Evolutionary conservation across 2,888 invertebrate genomes (phyloP).

Genomic region (Melanotus villosus): DNA sequence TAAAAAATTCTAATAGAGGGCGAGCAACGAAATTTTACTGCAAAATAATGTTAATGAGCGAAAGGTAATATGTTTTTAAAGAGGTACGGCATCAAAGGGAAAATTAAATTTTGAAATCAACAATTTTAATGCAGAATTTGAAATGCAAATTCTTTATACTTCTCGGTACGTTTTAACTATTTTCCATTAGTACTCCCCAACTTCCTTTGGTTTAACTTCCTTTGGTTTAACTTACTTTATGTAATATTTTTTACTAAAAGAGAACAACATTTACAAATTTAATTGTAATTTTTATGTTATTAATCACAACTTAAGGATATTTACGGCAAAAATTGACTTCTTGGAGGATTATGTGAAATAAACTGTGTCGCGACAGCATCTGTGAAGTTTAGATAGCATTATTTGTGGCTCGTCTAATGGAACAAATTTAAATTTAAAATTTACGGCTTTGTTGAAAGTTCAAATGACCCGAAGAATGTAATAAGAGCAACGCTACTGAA

Average conservation of each 20-base stretch:
- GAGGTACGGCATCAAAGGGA: not conserved
- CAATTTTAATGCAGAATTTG: slow-evolving; percentile 6
- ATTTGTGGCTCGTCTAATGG: not conserved
- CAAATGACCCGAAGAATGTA: not conserved
- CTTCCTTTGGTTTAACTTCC: not conserved
- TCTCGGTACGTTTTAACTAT: not conserved
- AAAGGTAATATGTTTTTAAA: slow-evolving; percentile 21
- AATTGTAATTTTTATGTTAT: too few species aligned
- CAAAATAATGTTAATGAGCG: slow-evolving; percentile 1
- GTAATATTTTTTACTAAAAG: too few species aligned
- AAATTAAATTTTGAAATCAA: slow-evolving; percentile 11
- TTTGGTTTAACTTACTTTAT: too few species aligned
- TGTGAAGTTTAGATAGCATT: not conserved
- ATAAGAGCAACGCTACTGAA: too few species aligned
- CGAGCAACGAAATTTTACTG: not conserved
- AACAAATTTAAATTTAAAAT: slow-evolving; percentile 10
- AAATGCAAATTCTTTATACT: slow-evolving; percentile 11
- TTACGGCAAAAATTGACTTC: not conserved
- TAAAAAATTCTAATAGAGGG: slow-evolving; percentile 33
- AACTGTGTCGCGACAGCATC: not conserved
- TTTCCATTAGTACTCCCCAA: not conserved
- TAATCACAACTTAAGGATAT: not conserved
- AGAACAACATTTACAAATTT: too few species aligned
- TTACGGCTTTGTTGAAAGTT: not conserved
- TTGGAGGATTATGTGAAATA: too few species aligned